Percentiles rank a stretch among this genome's conserved stretches.
These are phyloP conservation scores for Triplophysa bombifrons DNA, from an alignment of 2,797 vertebrate species.

Conservation along the genomic window DNA sequence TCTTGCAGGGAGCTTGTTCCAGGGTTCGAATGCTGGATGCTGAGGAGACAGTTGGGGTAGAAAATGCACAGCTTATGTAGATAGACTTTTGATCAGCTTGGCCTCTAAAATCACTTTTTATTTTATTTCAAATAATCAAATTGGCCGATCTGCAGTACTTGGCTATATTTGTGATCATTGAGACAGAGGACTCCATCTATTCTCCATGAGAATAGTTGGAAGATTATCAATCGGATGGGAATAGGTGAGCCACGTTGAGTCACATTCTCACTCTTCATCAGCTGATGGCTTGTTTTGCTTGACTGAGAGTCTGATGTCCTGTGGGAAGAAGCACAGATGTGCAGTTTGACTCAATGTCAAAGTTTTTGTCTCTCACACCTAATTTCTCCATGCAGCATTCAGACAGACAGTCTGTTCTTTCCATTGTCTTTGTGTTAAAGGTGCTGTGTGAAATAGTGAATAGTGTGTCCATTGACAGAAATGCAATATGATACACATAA, in stretches of 20 bases:
- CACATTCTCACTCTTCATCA: conserved; percentile 24
- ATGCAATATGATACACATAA: too few species aligned
- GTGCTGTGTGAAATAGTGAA: too few species aligned
- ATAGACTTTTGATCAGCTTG: conserved; percentile 53
- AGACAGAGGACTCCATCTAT: background rate
- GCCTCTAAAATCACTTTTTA: conserved; percentile 26
- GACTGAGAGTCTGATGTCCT: conserved; percentile 24
- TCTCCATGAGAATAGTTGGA: background rate
- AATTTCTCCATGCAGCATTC: background rate
- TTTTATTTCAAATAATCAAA: background rate
- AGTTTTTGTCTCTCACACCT: background rate
- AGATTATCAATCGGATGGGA: conserved; percentile 3
- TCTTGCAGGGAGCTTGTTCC: conserved; percentile 27
- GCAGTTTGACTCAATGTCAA: background rate
- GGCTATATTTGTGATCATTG: conserved; percentile 39
- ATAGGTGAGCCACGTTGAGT: conserved; percentile 15
- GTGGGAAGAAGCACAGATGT: conserved; percentile 1
- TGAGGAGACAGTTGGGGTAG: background rate
- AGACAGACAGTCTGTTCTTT: background rate
- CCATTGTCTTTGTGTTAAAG: background rate
- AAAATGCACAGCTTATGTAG: too few species aligned
- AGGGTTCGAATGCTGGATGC: background rate
- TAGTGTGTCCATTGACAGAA: too few species aligned
- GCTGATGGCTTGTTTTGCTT: conserved; percentile 5
- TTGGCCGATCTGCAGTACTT: conserved; percentile 12